A percentile compares a stretch with the other conserved stretches of the same genome.
Evolutionary conservation across 2,113 vertebrate genomes (phyloP).

Genomic region (Xyliphius kryptos): DNA sequence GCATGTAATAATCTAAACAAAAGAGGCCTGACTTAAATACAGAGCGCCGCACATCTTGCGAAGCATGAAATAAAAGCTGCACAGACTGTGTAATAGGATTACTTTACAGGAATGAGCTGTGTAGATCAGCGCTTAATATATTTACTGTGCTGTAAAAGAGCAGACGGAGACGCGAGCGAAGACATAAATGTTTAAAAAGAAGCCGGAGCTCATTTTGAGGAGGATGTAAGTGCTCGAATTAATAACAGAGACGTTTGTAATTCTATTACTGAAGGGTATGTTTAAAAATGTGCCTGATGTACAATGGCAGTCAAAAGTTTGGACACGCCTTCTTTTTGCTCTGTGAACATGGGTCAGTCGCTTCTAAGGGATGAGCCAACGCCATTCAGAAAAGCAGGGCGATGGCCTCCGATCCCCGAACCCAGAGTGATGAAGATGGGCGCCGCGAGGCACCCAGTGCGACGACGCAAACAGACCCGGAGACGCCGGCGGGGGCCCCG

Average conservation of each 20-base stretch:
- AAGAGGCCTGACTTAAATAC: too few species aligned
- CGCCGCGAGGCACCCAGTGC: slow-evolving; percentile 26
- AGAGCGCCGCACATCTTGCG: background rate
- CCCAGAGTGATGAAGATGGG: slow-evolving; percentile 9
- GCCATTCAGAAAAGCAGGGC: too few species aligned
- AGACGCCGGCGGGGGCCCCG: slow-evolving; percentile 42
- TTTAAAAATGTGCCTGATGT: too few species aligned
- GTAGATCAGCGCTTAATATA: slow-evolving; percentile 51
- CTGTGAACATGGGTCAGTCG: slow-evolving; percentile 34
- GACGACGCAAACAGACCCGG: slow-evolving; percentile 42
- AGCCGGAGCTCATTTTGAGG: slow-evolving; percentile 39
- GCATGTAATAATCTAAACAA: too few species aligned
- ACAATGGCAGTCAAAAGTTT: too few species aligned
- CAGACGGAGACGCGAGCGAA: slow-evolving; percentile 40
- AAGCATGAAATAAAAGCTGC: slow-evolving; percentile 56
- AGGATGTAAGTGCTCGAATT: slow-evolving; percentile 43
- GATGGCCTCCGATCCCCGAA: slow-evolving; percentile 32
- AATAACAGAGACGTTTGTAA: slow-evolving; percentile 29
- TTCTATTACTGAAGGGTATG: too few species aligned
- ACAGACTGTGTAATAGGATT: slow-evolving; percentile 51
- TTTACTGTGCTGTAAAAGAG: slow-evolving; percentile 51
- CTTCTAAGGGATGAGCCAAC: too few species aligned
- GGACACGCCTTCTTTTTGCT: too few species aligned
- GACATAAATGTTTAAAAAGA: slow-evolving; percentile 52
- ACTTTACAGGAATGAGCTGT: slow-evolving; percentile 58